phyloP scores from a whole-genome alignment of 2,113 vertebrate genomes.

The Dinomys branickii region DNA sequence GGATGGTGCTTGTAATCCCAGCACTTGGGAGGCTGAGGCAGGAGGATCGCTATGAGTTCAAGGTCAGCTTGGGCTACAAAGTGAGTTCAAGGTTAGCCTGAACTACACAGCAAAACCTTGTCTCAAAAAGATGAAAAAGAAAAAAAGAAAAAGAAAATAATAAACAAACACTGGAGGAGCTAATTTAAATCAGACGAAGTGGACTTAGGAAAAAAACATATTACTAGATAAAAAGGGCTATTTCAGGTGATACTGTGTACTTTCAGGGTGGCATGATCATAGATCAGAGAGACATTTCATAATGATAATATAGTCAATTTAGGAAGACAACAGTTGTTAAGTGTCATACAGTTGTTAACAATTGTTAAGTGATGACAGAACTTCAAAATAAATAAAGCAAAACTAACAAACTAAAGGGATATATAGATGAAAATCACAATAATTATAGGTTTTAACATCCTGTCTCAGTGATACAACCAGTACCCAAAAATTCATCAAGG shows the following conservation, averaged over 20 bases:
- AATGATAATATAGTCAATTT: not conserved
- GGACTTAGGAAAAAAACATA: not conserved
- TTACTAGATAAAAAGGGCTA: not conserved
- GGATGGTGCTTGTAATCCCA: not conserved
- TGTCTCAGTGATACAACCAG: not conserved
- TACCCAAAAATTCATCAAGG: conserved; percentile 4
- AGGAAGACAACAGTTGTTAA: not conserved
- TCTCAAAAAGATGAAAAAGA: not conserved
- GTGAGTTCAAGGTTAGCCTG: not conserved
- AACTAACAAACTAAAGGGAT: conserved; percentile 11
- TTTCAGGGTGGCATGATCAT: not conserved
- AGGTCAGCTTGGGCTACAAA: not conserved
- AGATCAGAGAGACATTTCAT: not conserved
- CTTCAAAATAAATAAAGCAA: not conserved
- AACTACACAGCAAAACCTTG: not conserved
- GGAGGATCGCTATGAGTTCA: not conserved
- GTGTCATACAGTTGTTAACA: no score
- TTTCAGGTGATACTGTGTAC: not conserved
- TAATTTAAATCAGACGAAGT: not conserved
- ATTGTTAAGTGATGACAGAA: conserved; percentile 8
- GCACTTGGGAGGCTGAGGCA: not conserved
- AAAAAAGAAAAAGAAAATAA: not conserved
- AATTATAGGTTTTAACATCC: not conserved
- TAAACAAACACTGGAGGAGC: not conserved
- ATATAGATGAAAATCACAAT: not conserved